phyloP scores from a whole-genome alignment of 2,797 vertebrate genomes.

The Pelochelys cantorii region DNA sequence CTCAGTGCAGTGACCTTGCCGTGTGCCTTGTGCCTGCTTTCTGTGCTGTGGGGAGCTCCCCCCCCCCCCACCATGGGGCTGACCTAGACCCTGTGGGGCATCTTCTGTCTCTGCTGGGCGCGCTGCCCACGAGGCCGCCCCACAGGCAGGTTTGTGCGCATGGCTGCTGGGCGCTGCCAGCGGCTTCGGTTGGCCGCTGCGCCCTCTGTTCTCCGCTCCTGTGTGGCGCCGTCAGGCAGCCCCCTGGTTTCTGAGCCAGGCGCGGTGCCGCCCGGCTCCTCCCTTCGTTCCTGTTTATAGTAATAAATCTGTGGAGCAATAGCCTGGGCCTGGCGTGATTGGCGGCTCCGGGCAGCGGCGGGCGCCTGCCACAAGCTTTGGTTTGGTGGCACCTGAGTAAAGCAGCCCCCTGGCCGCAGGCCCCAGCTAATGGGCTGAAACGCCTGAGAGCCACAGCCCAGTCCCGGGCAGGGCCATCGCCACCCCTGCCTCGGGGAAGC shows the following conservation, averaged over 20 bases:
- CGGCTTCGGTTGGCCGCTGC: too few species aligned
- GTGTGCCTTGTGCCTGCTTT: conserved; percentile 28
- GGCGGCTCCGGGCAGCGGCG: neutral
- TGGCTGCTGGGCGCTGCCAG: neutral
- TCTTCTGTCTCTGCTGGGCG: neutral
- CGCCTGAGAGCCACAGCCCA: too few species aligned
- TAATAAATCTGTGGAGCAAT: conserved; percentile 77
- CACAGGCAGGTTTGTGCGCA: neutral
- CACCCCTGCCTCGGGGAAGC: too few species aligned
- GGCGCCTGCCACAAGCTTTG: too few species aligned
- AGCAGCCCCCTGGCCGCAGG: too few species aligned
- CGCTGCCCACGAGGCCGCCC: neutral
- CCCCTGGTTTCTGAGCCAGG: neutral
- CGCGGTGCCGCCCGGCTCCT: neutral
- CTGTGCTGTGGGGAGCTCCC: neutral
- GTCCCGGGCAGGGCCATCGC: too few species aligned
- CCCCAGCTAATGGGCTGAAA: too few species aligned
- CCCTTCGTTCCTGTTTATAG: conserved; percentile 75
- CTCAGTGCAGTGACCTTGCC: neutral
- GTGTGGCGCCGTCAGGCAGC: neutral
- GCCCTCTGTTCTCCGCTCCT: neutral
- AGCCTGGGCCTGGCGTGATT: neutral
- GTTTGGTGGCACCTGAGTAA: too few species aligned
- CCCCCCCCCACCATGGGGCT: neutral
- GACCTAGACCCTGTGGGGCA: neutral